These are phyloP conservation scores for Gambusia holbrooki DNA, from an alignment of 2,113 vertebrate genomes.

Conservation along the genomic window DNA sequence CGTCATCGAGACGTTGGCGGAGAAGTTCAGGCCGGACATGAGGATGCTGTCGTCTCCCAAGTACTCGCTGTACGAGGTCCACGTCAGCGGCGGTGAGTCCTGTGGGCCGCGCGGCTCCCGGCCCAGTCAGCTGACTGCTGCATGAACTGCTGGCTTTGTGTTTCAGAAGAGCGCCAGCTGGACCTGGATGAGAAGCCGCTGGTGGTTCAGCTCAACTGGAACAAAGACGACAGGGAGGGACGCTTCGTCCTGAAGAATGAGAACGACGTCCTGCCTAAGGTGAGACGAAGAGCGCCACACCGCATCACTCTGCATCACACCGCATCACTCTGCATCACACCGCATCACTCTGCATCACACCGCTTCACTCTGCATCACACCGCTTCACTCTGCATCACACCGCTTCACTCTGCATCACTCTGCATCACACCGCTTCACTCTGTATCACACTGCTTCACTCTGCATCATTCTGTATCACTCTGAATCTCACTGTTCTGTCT, in stretches of 20 bases:
- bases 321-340: too few species aligned
- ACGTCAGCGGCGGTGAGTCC: constrained; percentile 96
- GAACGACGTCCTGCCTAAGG: constrained; percentile 93
- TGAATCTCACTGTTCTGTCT: too few species aligned
- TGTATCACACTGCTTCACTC: too few species aligned
- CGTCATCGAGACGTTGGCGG: constrained; percentile 96
- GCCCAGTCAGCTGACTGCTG: not conserved
- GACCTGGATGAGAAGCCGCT: constrained; percentile 97
- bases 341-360: too few species aligned
- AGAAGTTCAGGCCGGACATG: constrained; percentile 99
- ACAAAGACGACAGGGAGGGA: constrained; percentile 97
- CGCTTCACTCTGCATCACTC: too few species aligned
- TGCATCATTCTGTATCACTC: too few species aligned
- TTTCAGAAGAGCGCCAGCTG: constrained; percentile 97
- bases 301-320: too few species aligned
- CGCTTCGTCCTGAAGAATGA: constrained; percentile 99
- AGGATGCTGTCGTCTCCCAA: constrained; percentile 97
- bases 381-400: too few species aligned
- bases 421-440: too few species aligned
- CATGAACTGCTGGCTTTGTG: constrained; percentile 25
- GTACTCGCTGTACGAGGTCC: constrained; percentile 97
- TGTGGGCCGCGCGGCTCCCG: not conserved
- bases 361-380: too few species aligned
- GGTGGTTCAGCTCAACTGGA: constrained; percentile 98
- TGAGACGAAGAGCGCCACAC: constrained; percentile 3